A percentile compares a stretch with the other conserved stretches of the same genome.
Evolutionary conservation across 2,797 vertebrate species (phyloP).

Genomic region (Acridotheres tristis): DNA sequence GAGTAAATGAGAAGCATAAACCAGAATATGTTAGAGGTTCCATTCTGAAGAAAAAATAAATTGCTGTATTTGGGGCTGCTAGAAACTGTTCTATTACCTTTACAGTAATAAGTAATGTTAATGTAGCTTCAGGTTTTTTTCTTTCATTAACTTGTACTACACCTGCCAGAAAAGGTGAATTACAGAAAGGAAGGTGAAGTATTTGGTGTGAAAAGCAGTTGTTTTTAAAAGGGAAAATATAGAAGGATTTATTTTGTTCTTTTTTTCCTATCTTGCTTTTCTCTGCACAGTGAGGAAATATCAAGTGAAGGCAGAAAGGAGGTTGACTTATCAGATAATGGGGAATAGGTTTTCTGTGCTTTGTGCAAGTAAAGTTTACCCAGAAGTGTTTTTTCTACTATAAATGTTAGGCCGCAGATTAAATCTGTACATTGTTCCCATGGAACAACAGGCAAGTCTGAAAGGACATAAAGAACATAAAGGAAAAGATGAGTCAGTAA

Average conservation of each 20-base stretch:
- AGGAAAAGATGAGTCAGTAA: background rate
- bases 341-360: background rate
- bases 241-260: background rate
- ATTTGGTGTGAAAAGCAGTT: background rate
- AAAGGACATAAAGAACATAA: background rate
- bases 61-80: background rate
- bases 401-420: background rate
- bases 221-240: background rate
- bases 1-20: background rate
- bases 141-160: background rate
- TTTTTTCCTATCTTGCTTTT: background rate
- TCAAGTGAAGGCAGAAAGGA: background rate
- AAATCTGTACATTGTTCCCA: background rate
- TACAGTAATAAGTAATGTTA: background rate
- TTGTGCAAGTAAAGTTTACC: background rate
- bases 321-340: background rate
- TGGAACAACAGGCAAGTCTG: background rate
- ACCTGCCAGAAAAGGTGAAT: background rate
- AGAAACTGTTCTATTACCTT: background rate
- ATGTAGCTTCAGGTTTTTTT: background rate
- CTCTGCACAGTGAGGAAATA: background rate
- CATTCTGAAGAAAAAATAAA: background rate
- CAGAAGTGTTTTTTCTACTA: background rate
- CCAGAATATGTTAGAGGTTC: background rate
- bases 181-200: background rate